Conservation (phyloP, 2,888 invertebrate genomes). For the Plusia festucae region DNA sequence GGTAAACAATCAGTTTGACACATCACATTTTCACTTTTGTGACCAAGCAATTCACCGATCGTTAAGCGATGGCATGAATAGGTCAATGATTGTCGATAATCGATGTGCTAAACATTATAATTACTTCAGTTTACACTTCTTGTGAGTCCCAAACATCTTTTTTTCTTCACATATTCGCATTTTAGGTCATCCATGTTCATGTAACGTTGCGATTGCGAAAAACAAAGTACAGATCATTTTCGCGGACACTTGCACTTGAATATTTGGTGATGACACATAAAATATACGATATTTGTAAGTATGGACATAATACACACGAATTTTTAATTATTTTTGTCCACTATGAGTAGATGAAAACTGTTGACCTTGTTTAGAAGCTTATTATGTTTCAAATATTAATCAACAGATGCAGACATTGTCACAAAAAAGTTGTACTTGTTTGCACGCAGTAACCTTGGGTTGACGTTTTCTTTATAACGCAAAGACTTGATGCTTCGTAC, state of each 20-base stretch:
- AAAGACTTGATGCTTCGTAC: conserved; percentile 18
- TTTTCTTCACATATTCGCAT: conserved; percentile 89
- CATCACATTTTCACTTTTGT: conserved; percentile 90
- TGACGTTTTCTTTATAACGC: conserved; percentile 56
- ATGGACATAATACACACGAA: conserved; percentile 81
- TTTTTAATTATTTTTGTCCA: conserved; percentile 86
- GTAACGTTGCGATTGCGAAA: conserved; percentile 90
- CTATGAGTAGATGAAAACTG: conserved; percentile 88
- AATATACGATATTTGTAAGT: conserved; percentile 74
- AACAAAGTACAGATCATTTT: conserved; percentile 88
- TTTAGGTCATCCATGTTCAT: conserved; percentile 90
- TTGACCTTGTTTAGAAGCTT: conserved; percentile 90
- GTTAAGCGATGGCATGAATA: conserved; percentile 76
- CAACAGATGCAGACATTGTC: conserved; percentile 89
- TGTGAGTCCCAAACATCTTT: conserved; percentile 86
- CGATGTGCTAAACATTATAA: conserved; percentile 81
- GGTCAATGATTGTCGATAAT: conserved; percentile 79
- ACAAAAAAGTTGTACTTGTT: conserved; percentile 82
- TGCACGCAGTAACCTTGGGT: conserved; percentile 73
- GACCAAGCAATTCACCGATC: conserved; percentile 80
- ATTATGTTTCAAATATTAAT: conserved; percentile 89
- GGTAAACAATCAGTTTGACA: conserved; percentile 90
- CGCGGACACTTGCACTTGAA: conserved; percentile 84
- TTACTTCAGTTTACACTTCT: conserved; percentile 82
- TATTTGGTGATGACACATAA: conserved; percentile 74